Evolutionary conservation across 2,888 invertebrate species (phyloP), one percentile per base, ranked within the genome.

Genomic region (Eucera pruinosa): DNA sequence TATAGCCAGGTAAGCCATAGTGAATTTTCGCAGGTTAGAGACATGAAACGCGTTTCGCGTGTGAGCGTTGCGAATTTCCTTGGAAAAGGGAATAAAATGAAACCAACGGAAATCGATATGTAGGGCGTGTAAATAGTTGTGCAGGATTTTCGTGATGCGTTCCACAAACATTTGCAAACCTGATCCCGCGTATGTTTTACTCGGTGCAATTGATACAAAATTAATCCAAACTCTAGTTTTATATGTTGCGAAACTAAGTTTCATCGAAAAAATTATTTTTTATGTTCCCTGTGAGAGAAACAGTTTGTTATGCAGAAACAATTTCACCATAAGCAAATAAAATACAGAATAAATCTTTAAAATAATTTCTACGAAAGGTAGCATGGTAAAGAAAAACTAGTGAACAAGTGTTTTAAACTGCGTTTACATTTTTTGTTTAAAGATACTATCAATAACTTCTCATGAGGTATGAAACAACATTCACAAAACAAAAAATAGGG

Each of bases 101-200:
- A 54, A 54, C 43, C 20, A 58, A 13, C 7, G 33, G 13, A 27
- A 45, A 57, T 66, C 57, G 47, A 66, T 66, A 36, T n/a, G 47
- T 57, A 18, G 45, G 45, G 6, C 45, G 43, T 57, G 33, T 25
- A 66, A 57, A 57, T 47, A 66, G 45, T 45, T 65, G 41, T 33
- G 43, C 55, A 55, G 54, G 43, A 45, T 45, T 57, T 57, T 33
- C 57, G 33, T 43, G 20, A 23, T 47, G 45, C 47, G n/a, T 33
- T 23, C 33, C 11, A 13, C 47, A 47, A 27, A 45, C 25, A 23
- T 47, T 30, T 47, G 61, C 45, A 2, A 15, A 15, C 4, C 30
- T 13, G 60, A 30, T 58, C n/a, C n/a, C 18, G 7, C 9, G 41
- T 15, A 27, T 23, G 13, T 43, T 60, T 20, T 30, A 15, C 18